Percentiles rank a stretch among this genome's conserved stretches.
phyloP scores from a whole-genome alignment of 2,797 vertebrate species.

The Salarias fasciatus region DNA sequence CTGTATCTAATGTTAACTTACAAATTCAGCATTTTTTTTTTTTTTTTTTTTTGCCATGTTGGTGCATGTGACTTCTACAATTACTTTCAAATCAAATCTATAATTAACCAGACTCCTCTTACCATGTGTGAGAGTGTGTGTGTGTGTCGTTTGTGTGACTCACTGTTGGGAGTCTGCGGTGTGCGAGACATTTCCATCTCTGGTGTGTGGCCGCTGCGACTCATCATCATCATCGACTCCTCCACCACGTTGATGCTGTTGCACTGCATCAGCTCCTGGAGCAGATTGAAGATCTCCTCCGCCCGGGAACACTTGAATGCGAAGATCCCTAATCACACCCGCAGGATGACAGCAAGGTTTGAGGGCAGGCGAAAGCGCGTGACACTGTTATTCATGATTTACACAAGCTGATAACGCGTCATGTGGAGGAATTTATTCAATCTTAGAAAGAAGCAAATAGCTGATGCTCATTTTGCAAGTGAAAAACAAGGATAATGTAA shows the following conservation, averaged over 20 bases:
- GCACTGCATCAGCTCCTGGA: conserved; percentile 99
- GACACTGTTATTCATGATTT: background rate
- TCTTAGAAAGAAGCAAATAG: too few species aligned
- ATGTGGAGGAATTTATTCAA: too few species aligned
- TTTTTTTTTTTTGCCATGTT: background rate
- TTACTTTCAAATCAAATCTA: too few species aligned
- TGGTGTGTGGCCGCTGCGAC: conserved; percentile 87
- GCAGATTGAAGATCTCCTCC: conserved; percentile 97
- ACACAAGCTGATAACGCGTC: too few species aligned
- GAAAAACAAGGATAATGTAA: too few species aligned
- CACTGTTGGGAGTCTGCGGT: conserved; percentile 90
- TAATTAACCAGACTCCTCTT: conserved; percentile 16
- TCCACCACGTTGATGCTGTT: conserved; percentile 98
- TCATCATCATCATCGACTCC: conserved; percentile 93
- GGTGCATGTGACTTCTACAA: conserved; percentile 35
- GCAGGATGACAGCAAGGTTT: conserved; percentile 12
- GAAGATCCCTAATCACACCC: conserved; percentile 89
- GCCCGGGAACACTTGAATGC: conserved; percentile 98
- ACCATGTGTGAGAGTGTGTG: conserved; percentile 5
- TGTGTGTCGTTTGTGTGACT: conserved; percentile 38
- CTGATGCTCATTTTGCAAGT: too few species aligned
- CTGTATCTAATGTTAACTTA: conserved; percentile 23
- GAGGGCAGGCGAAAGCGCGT: background rate
- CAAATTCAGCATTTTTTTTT: conserved; percentile 3
- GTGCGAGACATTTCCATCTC: conserved; percentile 88